Conservation (phyloP, 2,888 invertebrate species). For the Stenichneumon culpator region DNA sequence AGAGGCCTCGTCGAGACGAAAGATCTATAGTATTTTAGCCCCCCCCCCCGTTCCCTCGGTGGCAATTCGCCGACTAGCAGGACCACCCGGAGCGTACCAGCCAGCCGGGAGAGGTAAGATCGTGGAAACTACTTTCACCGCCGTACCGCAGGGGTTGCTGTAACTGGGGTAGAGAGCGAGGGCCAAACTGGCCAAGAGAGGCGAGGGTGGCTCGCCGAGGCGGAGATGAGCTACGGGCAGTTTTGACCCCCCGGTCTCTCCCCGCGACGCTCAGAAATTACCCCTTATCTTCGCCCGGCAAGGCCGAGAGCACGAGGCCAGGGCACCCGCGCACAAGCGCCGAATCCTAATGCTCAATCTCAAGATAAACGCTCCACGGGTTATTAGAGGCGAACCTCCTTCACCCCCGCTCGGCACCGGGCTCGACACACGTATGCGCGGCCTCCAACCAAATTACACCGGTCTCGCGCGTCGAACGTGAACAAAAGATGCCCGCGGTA, state of each 20-base stretch:
- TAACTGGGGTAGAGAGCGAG: slow-evolving; percentile 52
- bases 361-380: slow-evolving; percentile 81
- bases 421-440: slow-evolving; percentile 43
- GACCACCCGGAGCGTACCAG: slow-evolving; percentile 46
- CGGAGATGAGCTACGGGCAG: slow-evolving; percentile 83
- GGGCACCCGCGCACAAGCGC: slow-evolving; percentile 71
- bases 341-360: slow-evolving; percentile 83
- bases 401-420: slow-evolving; percentile 36
- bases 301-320: slow-evolving; percentile 69
- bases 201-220: slow-evolving; percentile 58
- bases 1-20: slow-evolving; percentile 62
- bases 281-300: slow-evolving; percentile 83
- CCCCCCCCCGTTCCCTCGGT: neutral
- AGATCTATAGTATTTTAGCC: slow-evolving; percentile 44
- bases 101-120: slow-evolving; percentile 75
- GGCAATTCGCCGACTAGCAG: slow-evolving; percentile 42
- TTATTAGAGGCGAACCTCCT: slow-evolving; percentile 72
- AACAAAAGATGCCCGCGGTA: neutral
- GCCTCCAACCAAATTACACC: neutral
- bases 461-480: slow-evolving; percentile 26
- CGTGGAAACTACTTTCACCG: slow-evolving; percentile 79
- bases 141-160: slow-evolving; percentile 66
- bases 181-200: slow-evolving; percentile 62
- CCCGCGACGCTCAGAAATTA: slow-evolving; percentile 81
- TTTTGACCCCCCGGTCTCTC: slow-evolving; percentile 77